These are phyloP conservation scores for Metallyticus violacea DNA, from an alignment of 2,888 invertebrate genomes.

Conservation along the genomic window DNA sequence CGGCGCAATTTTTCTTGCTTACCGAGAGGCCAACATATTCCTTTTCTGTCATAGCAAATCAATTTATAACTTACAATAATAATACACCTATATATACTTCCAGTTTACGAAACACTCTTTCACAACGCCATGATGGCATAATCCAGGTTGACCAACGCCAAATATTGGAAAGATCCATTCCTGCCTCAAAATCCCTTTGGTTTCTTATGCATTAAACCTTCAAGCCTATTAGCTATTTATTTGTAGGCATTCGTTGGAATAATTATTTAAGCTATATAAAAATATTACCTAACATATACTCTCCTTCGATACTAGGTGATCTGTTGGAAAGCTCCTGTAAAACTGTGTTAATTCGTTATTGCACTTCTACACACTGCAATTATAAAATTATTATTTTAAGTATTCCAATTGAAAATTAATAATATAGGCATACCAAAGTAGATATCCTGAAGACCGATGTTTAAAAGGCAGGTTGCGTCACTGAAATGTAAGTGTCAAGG, in stretches of 20 bases:
- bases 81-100: no score
- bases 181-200: neutral
- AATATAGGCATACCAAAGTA: neutral
- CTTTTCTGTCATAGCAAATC: constrained; percentile 33
- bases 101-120: neutral
- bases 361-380: no score
- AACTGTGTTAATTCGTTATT: no score
- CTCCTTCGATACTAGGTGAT: no score
- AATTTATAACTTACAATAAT: neutral
- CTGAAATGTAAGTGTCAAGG: neutral
- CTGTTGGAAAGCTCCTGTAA: no score
- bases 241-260: no score
- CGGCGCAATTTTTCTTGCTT: neutral
- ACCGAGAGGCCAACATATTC: constrained; percentile 33
- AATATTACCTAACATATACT: no score
- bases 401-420: neutral
- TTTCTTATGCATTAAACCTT: neutral
- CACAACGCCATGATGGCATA: neutral
- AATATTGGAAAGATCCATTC: neutral
- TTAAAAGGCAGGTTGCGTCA: neutral
- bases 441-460: neutral
- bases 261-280: no score
- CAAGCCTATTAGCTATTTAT: no score
- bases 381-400: neutral
- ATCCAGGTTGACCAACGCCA: neutral